A percentile compares a stretch with the other conserved stretches of the same genome.
Evolutionary conservation across 2,113 vertebrate species (phyloP).

Genomic region (Cricetomys ansorgei): DNA sequence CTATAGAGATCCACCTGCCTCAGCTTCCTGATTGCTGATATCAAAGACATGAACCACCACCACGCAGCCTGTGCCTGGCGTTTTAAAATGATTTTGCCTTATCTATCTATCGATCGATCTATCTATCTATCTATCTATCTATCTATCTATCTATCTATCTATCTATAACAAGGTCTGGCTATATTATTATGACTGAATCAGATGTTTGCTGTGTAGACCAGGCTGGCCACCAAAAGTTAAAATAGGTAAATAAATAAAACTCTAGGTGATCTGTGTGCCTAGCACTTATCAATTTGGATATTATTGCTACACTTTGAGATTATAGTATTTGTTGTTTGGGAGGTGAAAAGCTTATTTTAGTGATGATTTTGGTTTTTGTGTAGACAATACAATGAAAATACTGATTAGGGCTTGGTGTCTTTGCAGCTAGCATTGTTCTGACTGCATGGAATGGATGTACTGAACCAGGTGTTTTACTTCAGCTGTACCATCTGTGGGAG

Average conservation of each 20-base stretch:
- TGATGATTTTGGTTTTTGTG: not conserved
- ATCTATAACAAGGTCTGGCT: not conserved
- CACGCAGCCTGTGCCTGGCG: not conserved
- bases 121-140: not conserved
- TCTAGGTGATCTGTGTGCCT: not conserved
- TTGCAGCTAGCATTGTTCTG: slow-evolving; percentile 4
- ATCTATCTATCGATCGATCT: not conserved
- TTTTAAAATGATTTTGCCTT: not conserved
- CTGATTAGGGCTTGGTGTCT: not conserved
- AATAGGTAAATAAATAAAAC: not conserved
- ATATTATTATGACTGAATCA: not conserved
- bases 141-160: not conserved
- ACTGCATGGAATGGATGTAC: slow-evolving; percentile 17
- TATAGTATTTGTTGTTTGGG: slow-evolving; percentile 54
- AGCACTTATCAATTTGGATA: not conserved
- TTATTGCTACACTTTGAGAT: slow-evolving; percentile 14
- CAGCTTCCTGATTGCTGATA: not conserved
- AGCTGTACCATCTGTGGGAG: slow-evolving; percentile 83
- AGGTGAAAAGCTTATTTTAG: slow-evolving; percentile 48
- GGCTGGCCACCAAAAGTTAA: not conserved
- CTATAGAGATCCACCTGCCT: not conserved
- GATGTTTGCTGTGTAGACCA: not conserved
- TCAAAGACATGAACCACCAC: not conserved
- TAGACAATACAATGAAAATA: not conserved
- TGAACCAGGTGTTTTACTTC: slow-evolving; percentile 82